These are phyloP conservation scores for Meteorus colon DNA, from an alignment of 2,888 invertebrate genomes.

Conservation along the genomic window DNA sequence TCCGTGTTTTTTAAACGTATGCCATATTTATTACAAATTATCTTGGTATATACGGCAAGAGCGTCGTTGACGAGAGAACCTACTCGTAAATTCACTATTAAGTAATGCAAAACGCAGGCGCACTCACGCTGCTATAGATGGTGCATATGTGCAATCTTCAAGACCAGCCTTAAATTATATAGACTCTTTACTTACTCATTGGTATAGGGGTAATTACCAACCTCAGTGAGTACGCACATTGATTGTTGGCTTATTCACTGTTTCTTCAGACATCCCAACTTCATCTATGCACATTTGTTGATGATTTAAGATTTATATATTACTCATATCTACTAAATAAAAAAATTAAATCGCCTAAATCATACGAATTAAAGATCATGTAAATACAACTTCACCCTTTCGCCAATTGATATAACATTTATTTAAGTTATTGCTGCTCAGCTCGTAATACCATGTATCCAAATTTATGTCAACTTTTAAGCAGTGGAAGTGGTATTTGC, in stretches of 20 bases:
- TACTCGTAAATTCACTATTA: slow-evolving; percentile 55
- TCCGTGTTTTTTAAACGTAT: slow-evolving; percentile 35
- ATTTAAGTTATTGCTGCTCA: too few species aligned
- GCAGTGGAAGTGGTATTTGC: too few species aligned
- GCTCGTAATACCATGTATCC: too few species aligned
- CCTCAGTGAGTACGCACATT: slow-evolving; percentile 45
- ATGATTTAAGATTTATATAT: slow-evolving; percentile 26
- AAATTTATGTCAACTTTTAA: too few species aligned
- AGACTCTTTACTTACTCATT: background rate
- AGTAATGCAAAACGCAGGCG: slow-evolving; percentile 54
- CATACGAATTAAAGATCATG: too few species aligned
- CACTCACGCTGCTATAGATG: slow-evolving; percentile 37
- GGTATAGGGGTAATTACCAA: slow-evolving; percentile 54
- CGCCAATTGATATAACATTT: too few species aligned
- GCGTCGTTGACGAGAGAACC: slow-evolving; percentile 8
- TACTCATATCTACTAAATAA: background rate
- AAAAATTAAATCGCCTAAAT: too few species aligned
- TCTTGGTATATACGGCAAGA: slow-evolving; percentile 19
- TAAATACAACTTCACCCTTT: too few species aligned
- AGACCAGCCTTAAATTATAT: background rate
- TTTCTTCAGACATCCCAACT: slow-evolving; percentile 43
- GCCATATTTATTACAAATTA: slow-evolving; percentile 43
- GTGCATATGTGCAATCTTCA: slow-evolving; percentile 34
- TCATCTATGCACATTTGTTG: slow-evolving; percentile 26
- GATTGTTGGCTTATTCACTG: slow-evolving; percentile 53